Evolutionary conservation across 2,113 vertebrate species (phyloP), one percentile per base, ranked within the genome.

Genomic region (Tachysurus fulvidraco): DNA sequence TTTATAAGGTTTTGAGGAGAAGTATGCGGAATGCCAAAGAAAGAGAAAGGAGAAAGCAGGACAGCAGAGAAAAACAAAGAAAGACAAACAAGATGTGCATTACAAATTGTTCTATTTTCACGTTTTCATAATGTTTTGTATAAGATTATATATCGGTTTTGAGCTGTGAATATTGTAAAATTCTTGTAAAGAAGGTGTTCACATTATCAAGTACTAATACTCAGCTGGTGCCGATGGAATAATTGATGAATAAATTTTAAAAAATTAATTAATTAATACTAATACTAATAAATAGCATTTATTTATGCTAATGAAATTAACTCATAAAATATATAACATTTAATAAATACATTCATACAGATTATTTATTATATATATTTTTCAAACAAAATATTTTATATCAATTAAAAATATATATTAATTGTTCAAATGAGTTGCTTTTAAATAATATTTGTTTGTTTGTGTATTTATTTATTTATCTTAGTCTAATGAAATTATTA

Each of bases 1-100:
- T 83, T 83, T 83, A 67, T 83, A 28, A 54, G 46, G 16, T 50
- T 30, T 67, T 52, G 17, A 83, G 67, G 16, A 67, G 16, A 19
- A 81, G 28, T 6, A 2, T 69, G 36, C 17, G 30, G 67, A 36
- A 41, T 3, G 1, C 28, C 2, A 16, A 36, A 17, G 16, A 8
- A 36, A 17, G 13, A 69, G 28, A 69, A 14, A 69, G 28, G 28
- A 16, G 65, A 65, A 65, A 28, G n/a, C 64, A 65, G 65, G 6
- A 69, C 4, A 69, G 12, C 3, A 69, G 17, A 69, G 28, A 36
- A 36, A 81, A 19, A 73, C 17, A 9, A 41, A 21, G 5, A 19
- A 16, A 44, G 17, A 44, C 28, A 69, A 30, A 36, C 28, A 25
- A 28, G 62, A 65, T 19, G 30, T 36, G 36, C 28, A 36, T 69